Evolutionary conservation across 1,140 invertebrate genomes (phyloP), one percentile per base, ranked within the genome.

Genomic region (Pachypeltis micranthus): DNA sequence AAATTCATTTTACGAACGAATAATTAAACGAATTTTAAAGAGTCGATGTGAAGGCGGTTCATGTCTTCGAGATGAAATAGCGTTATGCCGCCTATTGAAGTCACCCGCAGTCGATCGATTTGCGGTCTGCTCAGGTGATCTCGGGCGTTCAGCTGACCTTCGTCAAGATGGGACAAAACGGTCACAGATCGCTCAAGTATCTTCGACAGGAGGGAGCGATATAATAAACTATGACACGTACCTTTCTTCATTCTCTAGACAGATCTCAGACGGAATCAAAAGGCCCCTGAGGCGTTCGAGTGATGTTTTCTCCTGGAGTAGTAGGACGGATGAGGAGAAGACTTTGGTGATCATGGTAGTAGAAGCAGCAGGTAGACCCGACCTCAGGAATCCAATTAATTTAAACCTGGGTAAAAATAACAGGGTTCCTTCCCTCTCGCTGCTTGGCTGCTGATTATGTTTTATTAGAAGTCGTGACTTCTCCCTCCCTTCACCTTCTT

Each of bases 331-430:
- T 39, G 47, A 51, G 7, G 47, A 51, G 47, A 51, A 51, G 47
- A 51, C 47, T 51, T 51, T 51, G 47, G 47, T 51, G 47, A 51
- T 51, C 47, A 51, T 16, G 47, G 47, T 51, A 51, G 47, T 51
- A 51, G 47, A 51, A 21, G 47, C 47, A 51, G 19, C 47, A 51
- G 55, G 55, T 28, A 26, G 55, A 26, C 55, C 55, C 59, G 21
- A 24, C 59, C 59, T 44, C 59, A 63, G 55, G 55, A 62, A 62
- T 62, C 63, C 59, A 65, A 65, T 65, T 65, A 65, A 65, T 65
- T 25, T 56, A 62, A 65, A 62, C 63, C 55, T 65, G 26, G 16
- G 28, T 62, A 59, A 65, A 65, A 65, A 65, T 65, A 65, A 65
- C 59, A 62, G 63, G 63, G 59, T 51, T 57, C 55, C 55, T 28